Evolutionary conservation across 2,797 vertebrate genomes (phyloP).

Genomic region (Emys orbicularis): DNA sequence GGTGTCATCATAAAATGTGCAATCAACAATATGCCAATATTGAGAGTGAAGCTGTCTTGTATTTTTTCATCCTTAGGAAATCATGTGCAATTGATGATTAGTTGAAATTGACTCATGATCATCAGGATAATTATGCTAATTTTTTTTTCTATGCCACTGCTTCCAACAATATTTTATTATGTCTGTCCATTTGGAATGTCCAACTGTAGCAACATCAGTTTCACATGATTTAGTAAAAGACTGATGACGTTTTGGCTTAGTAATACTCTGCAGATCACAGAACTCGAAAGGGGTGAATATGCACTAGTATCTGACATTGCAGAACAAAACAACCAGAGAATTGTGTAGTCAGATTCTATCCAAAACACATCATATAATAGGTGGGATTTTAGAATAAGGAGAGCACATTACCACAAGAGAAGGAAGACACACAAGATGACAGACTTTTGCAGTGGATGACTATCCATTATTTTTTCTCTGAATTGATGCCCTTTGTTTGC

Average conservation of each 20-base stretch:
- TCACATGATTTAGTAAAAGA: neutral
- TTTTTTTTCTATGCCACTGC: slow-evolving; percentile 3
- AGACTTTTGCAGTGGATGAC: neutral
- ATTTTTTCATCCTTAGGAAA: slow-evolving; percentile 40
- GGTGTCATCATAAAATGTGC: neutral
- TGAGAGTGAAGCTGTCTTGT: slow-evolving; percentile 12
- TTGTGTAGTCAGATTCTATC: neutral
- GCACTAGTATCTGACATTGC: accelerated
- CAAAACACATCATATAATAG: neutral
- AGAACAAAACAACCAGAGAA: neutral
- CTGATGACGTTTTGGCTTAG: neutral
- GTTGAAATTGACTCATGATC: neutral
- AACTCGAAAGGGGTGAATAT: neutral
- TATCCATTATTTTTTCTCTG: neutral
- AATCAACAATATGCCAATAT: neutral
- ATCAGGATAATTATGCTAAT: neutral
- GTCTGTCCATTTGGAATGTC: neutral
- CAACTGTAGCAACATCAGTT: neutral
- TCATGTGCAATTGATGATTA: slow-evolving; percentile 17
- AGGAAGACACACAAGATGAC: neutral
- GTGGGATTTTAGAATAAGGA: neutral
- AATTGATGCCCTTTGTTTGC: neutral
- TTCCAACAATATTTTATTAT: neutral
- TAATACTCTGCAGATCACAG: neutral
- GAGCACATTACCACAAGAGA: neutral